Percentiles rank a stretch among this genome's conserved stretches.
phyloP scores from a whole-genome alignment of 1,140 invertebrate genomes.

The Leptinotarsa lineolata region DNA sequence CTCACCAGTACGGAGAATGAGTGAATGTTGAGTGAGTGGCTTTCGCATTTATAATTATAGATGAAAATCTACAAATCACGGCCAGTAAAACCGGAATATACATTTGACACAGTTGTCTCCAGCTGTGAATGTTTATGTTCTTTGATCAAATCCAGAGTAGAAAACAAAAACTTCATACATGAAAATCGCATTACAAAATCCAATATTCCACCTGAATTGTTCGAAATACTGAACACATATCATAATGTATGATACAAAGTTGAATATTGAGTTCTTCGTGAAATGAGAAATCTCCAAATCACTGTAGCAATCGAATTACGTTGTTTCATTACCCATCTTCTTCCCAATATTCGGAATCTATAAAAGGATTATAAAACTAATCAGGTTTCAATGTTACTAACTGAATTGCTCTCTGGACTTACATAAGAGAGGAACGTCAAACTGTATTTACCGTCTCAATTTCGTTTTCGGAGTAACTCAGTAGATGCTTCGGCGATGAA shows the following conservation, averaged over 20 bases:
- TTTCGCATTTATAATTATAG: no score
- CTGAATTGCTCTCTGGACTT: neutral
- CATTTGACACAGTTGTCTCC: no score
- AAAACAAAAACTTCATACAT: no score
- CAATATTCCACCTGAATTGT: no score
- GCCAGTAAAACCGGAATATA: no score
- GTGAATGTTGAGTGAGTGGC: no score
- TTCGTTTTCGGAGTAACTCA: constrained; percentile 11
- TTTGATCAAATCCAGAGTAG: no score
- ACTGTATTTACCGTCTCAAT: constrained; percentile 10
- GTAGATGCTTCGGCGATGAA: constrained; percentile 24
- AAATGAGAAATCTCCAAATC: constrained; percentile 2
- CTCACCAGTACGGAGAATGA: no score
- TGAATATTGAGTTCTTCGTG: neutral
- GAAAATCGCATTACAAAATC: no score
- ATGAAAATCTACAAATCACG: no score
- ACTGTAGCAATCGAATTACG: neutral
- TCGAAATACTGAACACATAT: neutral
- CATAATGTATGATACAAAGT: neutral
- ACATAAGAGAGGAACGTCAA: constrained; percentile 7
- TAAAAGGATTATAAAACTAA: constrained; percentile 9
- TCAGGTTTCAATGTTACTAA: constrained; percentile 1
- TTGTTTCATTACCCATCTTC: neutral
- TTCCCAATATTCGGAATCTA: neutral
- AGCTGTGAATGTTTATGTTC: no score